Evolutionary conservation across 2,797 vertebrate genomes (phyloP), one percentile per base, ranked within the genome.

Genomic region (Falco peregrinus): DNA sequence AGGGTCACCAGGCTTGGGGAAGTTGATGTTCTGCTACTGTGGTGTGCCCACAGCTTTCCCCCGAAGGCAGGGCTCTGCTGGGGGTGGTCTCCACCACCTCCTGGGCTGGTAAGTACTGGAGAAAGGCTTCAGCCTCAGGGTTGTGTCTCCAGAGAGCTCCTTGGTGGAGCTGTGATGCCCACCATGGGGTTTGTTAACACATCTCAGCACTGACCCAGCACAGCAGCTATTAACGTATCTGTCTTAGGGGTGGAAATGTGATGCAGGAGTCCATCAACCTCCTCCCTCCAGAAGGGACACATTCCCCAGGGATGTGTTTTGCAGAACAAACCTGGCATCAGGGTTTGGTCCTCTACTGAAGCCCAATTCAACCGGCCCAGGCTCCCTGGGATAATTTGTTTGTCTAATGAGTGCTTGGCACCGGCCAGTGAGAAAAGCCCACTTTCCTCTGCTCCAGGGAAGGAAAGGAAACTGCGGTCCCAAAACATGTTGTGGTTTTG

Each of bases 41-140:
- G 10, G 18, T 0, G 1, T 3, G 25, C 48, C 25, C 33, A 11
- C 0, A 0, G 48, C 48, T 68, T 33, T 77, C 3, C 41, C 20
- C 12, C 87, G 56, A 65, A 85, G 57, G 16, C 26, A 61, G 35
- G 12, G 35, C 41, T 39, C 26, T 25, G 33, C 20, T 50, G 16
- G 28, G 50, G 15, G 19, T 70, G n/a, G 57, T 43, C 45, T 81
- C 57, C 53, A 50, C 8, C 59, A 60, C 20, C 20, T 54, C 35
- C 41, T 26, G 22, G 28, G 59, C 64, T 71, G 64, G 20, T 9
- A 9, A 54, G 45, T 28, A 13, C 35, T 18, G 51, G 28, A 56
- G 28, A 35, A 88, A 80, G 29, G 7, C 33, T 88, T 74, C 20
- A 43, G 31, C 59, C 57, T 63, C 51, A 15, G 51, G 8, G 31